A percentile compares a stretch with the other conserved stretches of the same genome.
phyloP scores from a whole-genome alignment of 2,797 vertebrate genomes.

The Syngnathus rostellatus region DNA sequence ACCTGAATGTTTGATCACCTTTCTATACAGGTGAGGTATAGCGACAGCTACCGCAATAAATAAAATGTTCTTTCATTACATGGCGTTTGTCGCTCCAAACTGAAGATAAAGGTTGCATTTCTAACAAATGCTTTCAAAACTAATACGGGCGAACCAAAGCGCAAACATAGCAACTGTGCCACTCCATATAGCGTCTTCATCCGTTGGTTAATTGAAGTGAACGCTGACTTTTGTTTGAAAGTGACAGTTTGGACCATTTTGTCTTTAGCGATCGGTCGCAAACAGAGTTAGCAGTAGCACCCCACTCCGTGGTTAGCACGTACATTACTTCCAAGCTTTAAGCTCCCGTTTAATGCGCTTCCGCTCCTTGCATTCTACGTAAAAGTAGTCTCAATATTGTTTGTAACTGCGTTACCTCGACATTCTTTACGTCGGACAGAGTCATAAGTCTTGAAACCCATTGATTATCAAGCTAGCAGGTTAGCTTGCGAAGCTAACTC shows the following conservation, averaged over 20 bases:
- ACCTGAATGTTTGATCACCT: not conserved
- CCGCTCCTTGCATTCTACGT: not conserved
- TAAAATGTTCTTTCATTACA: too few species aligned
- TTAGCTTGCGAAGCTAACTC: constrained; percentile 57
- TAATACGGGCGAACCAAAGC: not conserved
- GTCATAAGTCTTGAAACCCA: not conserved
- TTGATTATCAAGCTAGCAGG: constrained; percentile 29
- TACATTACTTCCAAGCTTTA: not conserved
- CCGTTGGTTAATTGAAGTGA: not conserved
- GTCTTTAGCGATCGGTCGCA: constrained; percentile 12
- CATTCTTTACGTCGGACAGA: too few species aligned
- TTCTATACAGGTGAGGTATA: not conserved
- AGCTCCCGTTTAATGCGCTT: not conserved
- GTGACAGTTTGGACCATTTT: not conserved
- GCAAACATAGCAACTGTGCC: not conserved
- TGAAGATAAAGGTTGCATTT: not conserved
- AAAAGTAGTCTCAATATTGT: not conserved
- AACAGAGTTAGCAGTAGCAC: constrained; percentile 41
- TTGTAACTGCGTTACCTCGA: too few species aligned
- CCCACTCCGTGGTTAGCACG: constrained; percentile 5
- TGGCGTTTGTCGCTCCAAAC: not conserved
- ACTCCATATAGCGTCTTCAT: not conserved
- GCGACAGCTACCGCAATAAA: not conserved
- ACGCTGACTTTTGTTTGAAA: not conserved
- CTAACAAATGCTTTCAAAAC: not conserved